Percentiles rank a stretch among this genome's conserved stretches.
Conservation (phyloP, 1,140 invertebrate genomes). For the Lycorma delicatula region DNA sequence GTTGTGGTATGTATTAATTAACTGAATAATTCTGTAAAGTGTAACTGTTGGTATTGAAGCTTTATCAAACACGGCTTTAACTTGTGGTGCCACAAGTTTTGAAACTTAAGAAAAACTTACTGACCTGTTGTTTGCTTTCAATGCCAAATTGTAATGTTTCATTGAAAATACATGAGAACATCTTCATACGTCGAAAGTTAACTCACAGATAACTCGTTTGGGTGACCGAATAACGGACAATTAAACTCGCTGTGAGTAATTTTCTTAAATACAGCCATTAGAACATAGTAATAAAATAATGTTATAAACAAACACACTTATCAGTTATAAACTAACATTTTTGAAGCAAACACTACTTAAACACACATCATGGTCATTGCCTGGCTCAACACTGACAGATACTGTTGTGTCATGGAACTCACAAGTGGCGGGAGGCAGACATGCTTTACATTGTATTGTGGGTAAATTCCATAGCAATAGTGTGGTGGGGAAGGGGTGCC, state of each 20-base stretch:
- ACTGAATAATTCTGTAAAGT: constrained; percentile 6
- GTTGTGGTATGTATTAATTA: not conserved
- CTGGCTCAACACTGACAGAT: not conserved
- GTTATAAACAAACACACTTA: not conserved
- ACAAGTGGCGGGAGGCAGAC: not conserved
- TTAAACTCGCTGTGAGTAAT: not conserved
- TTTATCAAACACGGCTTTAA: constrained; percentile 1
- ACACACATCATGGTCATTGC: not conserved
- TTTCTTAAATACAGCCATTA: constrained; percentile 7
- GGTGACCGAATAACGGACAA: not conserved
- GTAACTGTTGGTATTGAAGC: not conserved
- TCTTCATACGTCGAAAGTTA: not conserved
- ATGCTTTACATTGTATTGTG: not conserved
- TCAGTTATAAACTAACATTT: not conserved
- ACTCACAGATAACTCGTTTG: constrained; percentile 3
- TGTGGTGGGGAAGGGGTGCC: no score
- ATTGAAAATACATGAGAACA: not conserved
- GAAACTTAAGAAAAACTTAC: constrained; percentile 6
- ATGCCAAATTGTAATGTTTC: not conserved
- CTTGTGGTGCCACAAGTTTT: not conserved
- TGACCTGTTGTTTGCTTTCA: not conserved
- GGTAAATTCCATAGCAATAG: not conserved
- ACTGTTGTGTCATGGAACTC: not conserved
- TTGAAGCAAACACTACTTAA: no score
- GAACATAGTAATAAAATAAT: not conserved